Evolutionary conservation across 1,140 invertebrate species (phyloP).

Genomic region (Nasonia vitripennis): DNA sequence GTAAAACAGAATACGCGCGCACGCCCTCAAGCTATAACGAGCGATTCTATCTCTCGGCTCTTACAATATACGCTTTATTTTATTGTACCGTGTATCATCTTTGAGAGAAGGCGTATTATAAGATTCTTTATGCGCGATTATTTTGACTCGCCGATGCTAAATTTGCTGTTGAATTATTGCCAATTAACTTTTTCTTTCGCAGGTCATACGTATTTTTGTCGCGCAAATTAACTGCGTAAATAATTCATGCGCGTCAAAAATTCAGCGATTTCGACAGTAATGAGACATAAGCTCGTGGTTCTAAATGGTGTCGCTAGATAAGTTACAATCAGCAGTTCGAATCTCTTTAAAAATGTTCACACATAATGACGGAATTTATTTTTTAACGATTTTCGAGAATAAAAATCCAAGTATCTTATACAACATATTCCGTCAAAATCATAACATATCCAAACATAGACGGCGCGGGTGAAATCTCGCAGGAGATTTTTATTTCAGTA

Average conservation of each 20-base stretch:
- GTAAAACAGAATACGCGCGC: not conserved
- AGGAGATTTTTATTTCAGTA: not conserved
- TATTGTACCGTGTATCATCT: constrained; percentile 28
- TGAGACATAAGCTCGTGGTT: not conserved
- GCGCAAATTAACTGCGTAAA: not conserved
- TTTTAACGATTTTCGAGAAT: too few relatives aligned
- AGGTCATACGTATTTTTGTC: not conserved
- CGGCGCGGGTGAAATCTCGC: not conserved
- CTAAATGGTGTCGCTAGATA: not conserved
- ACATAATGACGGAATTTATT: too few relatives aligned
- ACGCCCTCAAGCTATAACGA: constrained; percentile 13
- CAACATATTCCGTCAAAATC: too few relatives aligned
- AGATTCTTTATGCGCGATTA: not conserved
- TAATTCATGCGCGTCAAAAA: not conserved
- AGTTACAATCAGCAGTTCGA: not conserved
- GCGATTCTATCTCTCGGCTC: not conserved
- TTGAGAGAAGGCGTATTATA: not conserved
- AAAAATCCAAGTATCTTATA: too few relatives aligned
- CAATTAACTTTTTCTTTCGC: constrained; percentile 4
- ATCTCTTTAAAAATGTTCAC: too few relatives aligned
- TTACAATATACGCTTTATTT: constrained; percentile 6
- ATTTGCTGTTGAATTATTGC: constrained; percentile 3
- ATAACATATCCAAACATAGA: not conserved
- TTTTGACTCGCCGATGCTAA: not conserved
- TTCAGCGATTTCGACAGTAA: too few relatives aligned